Base-by-base conservation (phyloP, 2,888 invertebrate species). In the Subacronicta megacephala region DNA sequence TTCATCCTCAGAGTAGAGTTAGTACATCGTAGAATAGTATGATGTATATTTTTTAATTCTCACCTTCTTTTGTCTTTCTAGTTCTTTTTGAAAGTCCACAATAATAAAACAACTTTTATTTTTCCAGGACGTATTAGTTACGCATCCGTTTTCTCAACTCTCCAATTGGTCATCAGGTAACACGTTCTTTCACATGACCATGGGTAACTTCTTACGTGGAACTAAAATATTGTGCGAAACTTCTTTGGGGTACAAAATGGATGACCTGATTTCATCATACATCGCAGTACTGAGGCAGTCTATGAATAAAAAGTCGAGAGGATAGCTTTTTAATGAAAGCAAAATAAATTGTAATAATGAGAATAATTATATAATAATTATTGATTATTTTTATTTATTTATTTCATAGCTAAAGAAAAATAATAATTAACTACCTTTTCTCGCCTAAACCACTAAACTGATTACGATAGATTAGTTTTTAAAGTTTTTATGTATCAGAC, bases 121-220 rank as follows among this genome's bases (percentile, higher is more conserved):
- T 55, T 87, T 87, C 41, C 84, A 98, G 97, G 97, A 98, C 75
- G 95, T 98, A 53, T 91, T 99, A 66, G 96, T 96, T 4, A 97
- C 97, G 12, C 97, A 98, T 89, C 97, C 97, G 18, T 99, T 98
- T 90, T 96, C 97, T 1, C 97, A 98, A 80, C 95, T 99, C 62
- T 98, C 97, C 46, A 98, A 98, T 86, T 99, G 99, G 99, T 98
- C 98, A 38, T 98, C 98, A 7, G 99, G 99, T 10, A 98, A 98
- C 86, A 98, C 98, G 0, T 99, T 97, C 85, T 99, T 99, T 95
- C 98, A 98, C 82, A 96, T 98, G 95, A 98, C 98, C 0, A 97
- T 99, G 81, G 99, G 99, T n/a, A 99, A 98, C 85, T 96, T 99
- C 85, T 96, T 99, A 77, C 96, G 97, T 41, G 98, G 98, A 52